Evolutionary conservation across 2,797 vertebrate species (phyloP), one percentile per base, ranked within the genome.

Genomic region (Paramormyrops hopkinsi): DNA sequence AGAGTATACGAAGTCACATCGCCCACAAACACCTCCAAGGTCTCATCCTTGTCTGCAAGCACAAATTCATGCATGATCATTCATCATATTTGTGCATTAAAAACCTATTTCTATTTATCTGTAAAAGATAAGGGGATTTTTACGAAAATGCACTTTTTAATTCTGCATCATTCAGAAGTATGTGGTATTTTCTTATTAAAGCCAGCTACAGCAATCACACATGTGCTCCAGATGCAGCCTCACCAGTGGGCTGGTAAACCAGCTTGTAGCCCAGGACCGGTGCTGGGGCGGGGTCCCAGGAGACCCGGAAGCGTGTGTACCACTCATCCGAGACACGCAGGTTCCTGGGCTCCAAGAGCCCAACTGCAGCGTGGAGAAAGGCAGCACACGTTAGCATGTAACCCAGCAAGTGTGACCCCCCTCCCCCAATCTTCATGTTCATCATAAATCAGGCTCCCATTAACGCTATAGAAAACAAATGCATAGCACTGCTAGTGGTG

Each of bases 281-380:
- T 54, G 97, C 96, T 0, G 96, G 90, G 44, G 97, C 96, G 19
- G 97, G 96, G 91, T 99, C 98, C 98, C 99, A 99, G 91, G 97
- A 96, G 90, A 99, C 98, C 44, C 98, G 94, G 96, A 99, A 99
- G 8, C 98, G 94, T 0, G 99, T 99, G 92, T 99, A 99, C 98
- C 98, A 99, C 92, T 99, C 99, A 14, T 99, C 98, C 0, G 97
- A 98, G 89, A 99, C 94, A 0, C 97, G 97, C 25, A 99, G 97
- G 94, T 97, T 98, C 93, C 96, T 97, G 91, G 99, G 99, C 86
- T 96, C 96, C 94, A 98, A 92, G 86, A 99, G 93, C 22, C 96
- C 98, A 88, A 97, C 99, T 99, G 91, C 3, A 93, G 9, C 22
- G 88, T 17, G 88, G 53, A 88, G 33, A 91, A 25, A 11, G 88